phyloP scores from a whole-genome alignment of 2,113 vertebrate species.

The Nanger granti region DNA sequence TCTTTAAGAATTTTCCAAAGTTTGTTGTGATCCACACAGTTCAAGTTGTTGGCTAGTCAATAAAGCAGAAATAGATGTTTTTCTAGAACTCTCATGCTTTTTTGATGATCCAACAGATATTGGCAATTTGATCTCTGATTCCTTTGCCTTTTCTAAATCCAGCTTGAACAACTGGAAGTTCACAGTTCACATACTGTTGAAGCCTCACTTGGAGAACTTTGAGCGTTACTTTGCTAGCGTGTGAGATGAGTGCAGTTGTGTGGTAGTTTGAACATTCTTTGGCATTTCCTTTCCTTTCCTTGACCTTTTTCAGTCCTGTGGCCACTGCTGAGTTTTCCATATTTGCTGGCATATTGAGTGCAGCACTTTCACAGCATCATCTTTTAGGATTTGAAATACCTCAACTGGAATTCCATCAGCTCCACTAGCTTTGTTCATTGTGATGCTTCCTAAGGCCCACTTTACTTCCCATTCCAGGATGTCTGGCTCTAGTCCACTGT shows the following conservation, averaged over 20 bases:
- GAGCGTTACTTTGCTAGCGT: fast-evolving
- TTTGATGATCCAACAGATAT: background rate
- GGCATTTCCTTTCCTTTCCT: background rate
- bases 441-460: too few species aligned
- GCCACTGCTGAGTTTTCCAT: background rate
- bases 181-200: background rate
- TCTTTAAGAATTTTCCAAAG: background rate
- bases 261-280: background rate
- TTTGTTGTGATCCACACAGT: background rate
- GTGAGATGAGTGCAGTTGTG: background rate
- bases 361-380: too few species aligned
- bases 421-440: too few species aligned
- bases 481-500: too few species aligned
- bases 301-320: background rate
- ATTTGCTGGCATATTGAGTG: background rate
- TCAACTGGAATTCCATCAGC: too few species aligned
- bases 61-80: background rate
- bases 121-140: background rate
- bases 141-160: background rate
- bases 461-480: too few species aligned
- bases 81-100: background rate
- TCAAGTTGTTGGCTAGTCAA: background rate
- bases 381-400: too few species aligned
- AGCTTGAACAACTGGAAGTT: background rate
- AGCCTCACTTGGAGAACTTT: background rate